phyloP scores from a whole-genome alignment of 2,797 vertebrate species.

The Lateolabrax maculatus region DNA sequence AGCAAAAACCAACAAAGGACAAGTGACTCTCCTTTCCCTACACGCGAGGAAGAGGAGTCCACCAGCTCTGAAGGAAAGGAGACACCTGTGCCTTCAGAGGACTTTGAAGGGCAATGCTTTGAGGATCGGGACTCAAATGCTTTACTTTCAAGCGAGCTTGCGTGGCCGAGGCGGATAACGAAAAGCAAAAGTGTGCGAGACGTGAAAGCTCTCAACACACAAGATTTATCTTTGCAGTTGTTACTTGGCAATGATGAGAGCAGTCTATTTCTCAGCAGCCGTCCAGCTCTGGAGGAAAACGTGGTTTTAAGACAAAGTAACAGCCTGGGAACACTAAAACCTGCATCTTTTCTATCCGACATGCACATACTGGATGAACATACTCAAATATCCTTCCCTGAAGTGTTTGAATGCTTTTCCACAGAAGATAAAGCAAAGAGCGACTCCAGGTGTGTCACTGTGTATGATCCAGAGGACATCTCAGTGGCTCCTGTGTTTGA shows the following conservation, averaged over 20 bases:
- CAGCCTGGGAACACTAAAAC: constrained; percentile 29
- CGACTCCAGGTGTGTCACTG: constrained; percentile 25
- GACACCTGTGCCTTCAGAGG: constrained; percentile 57
- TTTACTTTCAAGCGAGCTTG: constrained; percentile 22
- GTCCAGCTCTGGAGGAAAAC: constrained; percentile 29
- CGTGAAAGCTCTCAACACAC: constrained; percentile 50
- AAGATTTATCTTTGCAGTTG: constrained; percentile 29
- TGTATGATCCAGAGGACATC: constrained; percentile 62
- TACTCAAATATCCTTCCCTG: constrained; percentile 60
- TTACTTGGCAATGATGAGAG: constrained; percentile 25
- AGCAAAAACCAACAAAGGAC: constrained; percentile 40
- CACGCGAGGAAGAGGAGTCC: constrained; percentile 48
- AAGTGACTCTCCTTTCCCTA: constrained; percentile 16
- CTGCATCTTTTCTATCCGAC: constrained; percentile 54
- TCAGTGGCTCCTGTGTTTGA: constrained; percentile 87
- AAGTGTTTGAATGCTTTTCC: constrained; percentile 71
- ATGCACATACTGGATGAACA: constrained; percentile 52
- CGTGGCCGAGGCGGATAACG: constrained; percentile 37
- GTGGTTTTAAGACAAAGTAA: constrained; percentile 36
- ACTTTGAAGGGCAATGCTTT: constrained; percentile 37
- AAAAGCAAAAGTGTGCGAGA: constrained; percentile 77
- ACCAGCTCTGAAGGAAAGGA: constrained; percentile 48
- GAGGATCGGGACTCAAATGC: constrained; percentile 38
- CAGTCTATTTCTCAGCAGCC: constrained; percentile 29
- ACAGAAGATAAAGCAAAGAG: constrained; percentile 43